These are phyloP conservation scores for Caiman crocodilus DNA, from an alignment of 2,797 vertebrate species.

Conservation along the genomic window DNA sequence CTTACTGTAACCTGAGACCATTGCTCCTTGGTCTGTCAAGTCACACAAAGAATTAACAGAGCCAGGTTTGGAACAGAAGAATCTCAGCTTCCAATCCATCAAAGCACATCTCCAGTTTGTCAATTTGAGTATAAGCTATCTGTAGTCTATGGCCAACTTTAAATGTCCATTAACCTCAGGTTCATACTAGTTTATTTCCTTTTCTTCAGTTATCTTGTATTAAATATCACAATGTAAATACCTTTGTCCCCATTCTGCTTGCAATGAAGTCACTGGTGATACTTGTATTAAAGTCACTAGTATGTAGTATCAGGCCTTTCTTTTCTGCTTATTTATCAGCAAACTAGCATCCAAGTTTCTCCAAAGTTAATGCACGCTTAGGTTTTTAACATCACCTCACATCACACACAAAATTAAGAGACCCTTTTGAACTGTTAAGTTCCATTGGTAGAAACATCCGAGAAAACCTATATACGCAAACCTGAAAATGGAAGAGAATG, in stretches of 20 bases:
- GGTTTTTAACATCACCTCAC: background rate
- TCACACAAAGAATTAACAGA: no score
- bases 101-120: background rate
- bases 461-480: background rate
- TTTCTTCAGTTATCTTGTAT: background rate
- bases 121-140: background rate
- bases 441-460: background rate
- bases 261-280: background rate
- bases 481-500: background rate
- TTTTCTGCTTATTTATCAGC: background rate
- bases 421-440: rapidly evolving
- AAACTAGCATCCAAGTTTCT: background rate
- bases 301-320: background rate
- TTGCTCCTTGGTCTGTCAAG: no score
- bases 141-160: background rate
- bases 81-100: background rate
- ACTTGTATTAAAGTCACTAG: background rate
- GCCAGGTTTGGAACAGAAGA: background rate
- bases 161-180: background rate
- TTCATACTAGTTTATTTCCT: background rate
- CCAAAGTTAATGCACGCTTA: background rate
- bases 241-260: background rate
- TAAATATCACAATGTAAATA: background rate
- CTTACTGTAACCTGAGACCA: no score
- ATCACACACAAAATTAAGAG: background rate